Conservation (phyloP, 2,113 vertebrate genomes). For the Butastur rufipennis region DNA sequence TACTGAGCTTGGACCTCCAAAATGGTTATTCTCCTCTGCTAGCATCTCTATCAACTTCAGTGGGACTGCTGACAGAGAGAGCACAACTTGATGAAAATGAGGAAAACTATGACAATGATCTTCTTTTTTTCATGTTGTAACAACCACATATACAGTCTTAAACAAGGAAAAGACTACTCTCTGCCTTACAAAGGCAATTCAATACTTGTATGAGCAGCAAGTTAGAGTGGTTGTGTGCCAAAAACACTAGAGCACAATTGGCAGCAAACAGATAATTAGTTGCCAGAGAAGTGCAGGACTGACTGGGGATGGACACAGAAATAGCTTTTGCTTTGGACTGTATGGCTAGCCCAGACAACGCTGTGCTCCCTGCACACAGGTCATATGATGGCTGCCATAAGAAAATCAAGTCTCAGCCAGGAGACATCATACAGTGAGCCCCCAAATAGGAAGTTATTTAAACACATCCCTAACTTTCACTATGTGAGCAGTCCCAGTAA, state of each 20-base stretch:
- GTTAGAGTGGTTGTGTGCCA: not conserved
- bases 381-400: not conserved
- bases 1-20: not conserved
- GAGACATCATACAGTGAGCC: not conserved
- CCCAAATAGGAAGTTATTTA: not conserved
- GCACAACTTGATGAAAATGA: not conserved
- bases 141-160: not conserved
- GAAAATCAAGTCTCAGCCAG: not conserved
- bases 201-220: not conserved
- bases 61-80: not conserved
- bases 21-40: not conserved
- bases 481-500: constrained; percentile 14
- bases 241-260: constrained; percentile 20
- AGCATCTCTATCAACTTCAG: not conserved
- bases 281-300: not conserved
- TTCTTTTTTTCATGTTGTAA: not conserved
- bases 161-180: not conserved
- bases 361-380: not conserved
- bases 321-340: not conserved
- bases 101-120: not conserved
- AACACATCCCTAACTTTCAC: not conserved
- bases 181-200: constrained; percentile 23
- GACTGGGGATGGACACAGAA: not conserved
- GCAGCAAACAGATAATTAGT: not conserved
- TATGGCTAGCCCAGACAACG: not conserved